Conservation (phyloP, 1,140 invertebrate species). For the Pseudomyrmex sp. region DNA sequence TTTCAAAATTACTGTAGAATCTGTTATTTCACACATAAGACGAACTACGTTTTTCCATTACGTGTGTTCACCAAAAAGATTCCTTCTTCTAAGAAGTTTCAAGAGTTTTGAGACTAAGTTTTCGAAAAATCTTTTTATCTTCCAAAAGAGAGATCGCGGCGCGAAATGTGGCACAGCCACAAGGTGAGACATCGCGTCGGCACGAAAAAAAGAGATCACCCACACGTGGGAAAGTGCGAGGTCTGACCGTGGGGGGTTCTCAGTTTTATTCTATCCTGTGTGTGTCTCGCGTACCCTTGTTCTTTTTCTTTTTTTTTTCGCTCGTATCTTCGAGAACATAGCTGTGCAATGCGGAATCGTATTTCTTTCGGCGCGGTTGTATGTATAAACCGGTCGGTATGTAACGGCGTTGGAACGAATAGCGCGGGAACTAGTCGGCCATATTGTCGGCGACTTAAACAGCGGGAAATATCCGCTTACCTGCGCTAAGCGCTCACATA, state of each 20-base stretch:
- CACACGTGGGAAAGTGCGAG: slow-evolving; percentile 85
- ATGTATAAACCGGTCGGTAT: slow-evolving; percentile 73
- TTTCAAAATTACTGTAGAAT: no score
- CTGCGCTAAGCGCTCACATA: neutral
- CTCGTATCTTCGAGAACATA: slow-evolving; percentile 65
- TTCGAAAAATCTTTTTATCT: slow-evolving; percentile 26
- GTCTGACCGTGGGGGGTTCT: slow-evolving; percentile 82
- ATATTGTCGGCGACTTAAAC: no score
- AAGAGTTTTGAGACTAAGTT: no score
- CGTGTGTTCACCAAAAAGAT: no score
- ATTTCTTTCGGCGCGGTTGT: slow-evolving; percentile 78
- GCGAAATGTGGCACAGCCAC: slow-evolving; percentile 76
- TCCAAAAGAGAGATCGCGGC: slow-evolving; percentile 34
- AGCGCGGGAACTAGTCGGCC: slow-evolving; percentile 2
- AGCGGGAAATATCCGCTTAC: no score
- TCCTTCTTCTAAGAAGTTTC: no score
- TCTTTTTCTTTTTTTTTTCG: slow-evolving; percentile 67
- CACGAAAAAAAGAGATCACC: slow-evolving; percentile 84
- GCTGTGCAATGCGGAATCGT: slow-evolving; percentile 79
- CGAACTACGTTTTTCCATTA: no score
- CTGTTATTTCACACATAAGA: no score
- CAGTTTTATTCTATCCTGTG: slow-evolving; percentile 77
- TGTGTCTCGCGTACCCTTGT: slow-evolving; percentile 72
- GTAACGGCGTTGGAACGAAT: slow-evolving; percentile 70
- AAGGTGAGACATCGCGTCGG: slow-evolving; percentile 78